Evolutionary conservation across 2,113 vertebrate genomes (phyloP).

Genomic region (Myotis brandtii): DNA sequence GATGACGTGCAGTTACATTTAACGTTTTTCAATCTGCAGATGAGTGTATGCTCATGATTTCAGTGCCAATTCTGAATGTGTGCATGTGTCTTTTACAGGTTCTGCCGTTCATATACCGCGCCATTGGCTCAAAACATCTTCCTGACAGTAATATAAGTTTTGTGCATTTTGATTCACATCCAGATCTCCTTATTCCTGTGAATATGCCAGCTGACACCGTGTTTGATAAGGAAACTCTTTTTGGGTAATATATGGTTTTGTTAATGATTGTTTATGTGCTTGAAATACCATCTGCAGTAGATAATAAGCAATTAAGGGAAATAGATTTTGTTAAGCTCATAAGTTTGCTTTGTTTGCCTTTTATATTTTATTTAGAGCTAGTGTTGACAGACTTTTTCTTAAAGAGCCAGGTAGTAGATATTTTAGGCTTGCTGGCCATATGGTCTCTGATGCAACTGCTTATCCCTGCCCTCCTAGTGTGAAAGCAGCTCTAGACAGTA

Average conservation of each 20-base stretch:
- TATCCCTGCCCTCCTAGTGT: background rate
- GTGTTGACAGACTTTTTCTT: background rate
- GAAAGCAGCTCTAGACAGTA: background rate
- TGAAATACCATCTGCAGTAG: constrained; percentile 4
- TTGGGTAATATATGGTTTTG: constrained; percentile 87
- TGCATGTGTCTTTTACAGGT: constrained; percentile 86
- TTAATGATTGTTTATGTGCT: background rate
- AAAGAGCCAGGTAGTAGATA: constrained; percentile 6
- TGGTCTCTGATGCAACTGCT: background rate
- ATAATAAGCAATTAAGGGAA: background rate
- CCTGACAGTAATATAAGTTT: constrained; percentile 91
- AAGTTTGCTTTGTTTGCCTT: constrained; percentile 24
- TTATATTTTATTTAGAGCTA: constrained; percentile 14
- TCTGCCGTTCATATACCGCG: constrained; percentile 94
- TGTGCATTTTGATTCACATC: constrained; percentile 97
- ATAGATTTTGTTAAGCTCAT: background rate
- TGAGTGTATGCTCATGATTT: background rate
- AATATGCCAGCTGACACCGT: constrained; percentile 96
- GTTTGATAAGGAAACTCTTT: constrained; percentile 95
- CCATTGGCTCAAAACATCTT: constrained; percentile 96
- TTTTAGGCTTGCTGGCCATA: background rate
- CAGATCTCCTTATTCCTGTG: constrained; percentile 97
- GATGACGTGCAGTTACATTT: background rate
- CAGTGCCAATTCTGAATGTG: constrained; percentile 23
- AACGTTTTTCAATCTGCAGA: background rate